Conservation (phyloP, 2,888 invertebrate genomes). For the Lottia gigantea region DNA sequence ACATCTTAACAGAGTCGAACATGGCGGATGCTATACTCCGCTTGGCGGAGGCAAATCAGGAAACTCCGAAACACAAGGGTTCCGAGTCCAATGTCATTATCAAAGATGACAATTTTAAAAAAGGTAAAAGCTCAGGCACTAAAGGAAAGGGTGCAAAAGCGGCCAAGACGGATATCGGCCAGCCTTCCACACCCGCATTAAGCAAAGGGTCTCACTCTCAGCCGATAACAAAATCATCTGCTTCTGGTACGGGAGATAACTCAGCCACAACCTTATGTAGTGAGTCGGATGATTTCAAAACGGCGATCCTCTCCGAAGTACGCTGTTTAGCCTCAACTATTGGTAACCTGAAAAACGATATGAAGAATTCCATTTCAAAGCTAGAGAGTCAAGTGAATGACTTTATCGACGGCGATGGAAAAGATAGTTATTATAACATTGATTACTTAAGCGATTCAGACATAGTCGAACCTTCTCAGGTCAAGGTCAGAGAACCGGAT, state of each 20-base stretch:
- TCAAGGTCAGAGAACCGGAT: conserved; percentile 4
- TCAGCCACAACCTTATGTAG: not conserved
- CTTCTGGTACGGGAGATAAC: not conserved
- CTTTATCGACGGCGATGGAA: not conserved
- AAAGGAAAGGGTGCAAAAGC: too few relatives aligned
- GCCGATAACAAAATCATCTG: too few relatives aligned
- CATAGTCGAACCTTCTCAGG: not conserved
- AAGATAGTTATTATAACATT: too few relatives aligned
- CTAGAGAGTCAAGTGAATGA: not conserved
- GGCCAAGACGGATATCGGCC: too few relatives aligned
- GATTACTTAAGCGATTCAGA: not conserved
- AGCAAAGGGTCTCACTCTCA: too few relatives aligned
- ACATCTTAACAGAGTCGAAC: not conserved
- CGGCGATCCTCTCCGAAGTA: not conserved
- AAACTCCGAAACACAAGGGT: not conserved
- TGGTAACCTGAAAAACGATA: not conserved
- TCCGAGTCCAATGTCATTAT: not conserved
- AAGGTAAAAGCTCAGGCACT: too few relatives aligned
- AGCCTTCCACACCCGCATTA: too few relatives aligned
- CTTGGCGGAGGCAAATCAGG: not conserved
- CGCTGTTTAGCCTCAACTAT: not conserved
- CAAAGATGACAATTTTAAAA: not conserved
- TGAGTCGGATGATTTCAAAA: not conserved
- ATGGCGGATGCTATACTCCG: not conserved
- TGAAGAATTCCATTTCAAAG: not conserved